Base-by-base conservation (phyloP, 2,113 vertebrate species). In the Prinia subflava region DNA sequence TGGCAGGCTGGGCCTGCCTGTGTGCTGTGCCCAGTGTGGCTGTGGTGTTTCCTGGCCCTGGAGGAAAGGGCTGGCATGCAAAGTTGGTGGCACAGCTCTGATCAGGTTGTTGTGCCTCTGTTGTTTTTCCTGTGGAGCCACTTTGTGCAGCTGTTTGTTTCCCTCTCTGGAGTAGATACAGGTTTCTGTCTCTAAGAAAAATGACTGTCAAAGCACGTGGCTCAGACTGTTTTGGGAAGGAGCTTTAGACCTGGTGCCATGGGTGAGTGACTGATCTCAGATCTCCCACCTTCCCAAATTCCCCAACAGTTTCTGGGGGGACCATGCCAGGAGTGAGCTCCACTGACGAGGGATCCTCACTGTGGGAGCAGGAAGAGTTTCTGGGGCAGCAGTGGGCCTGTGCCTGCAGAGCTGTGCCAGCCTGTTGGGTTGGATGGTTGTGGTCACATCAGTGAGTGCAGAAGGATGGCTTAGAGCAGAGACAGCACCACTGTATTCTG, bases 381-480 rank as follows among this genome's bases (percentile, higher is more conserved):
- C 21, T 0, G 0, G 46, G 12, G 42, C 44, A 42, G 83, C 1
- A 7, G 7, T 35, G 53, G 31, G 62, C 20, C 39, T 0, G 0
- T 55, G 23, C 15, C 78, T 15, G 27, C 10, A 9, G 76, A 64
- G 13, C 71, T 53, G 76, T 2, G 6, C 37, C 86, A 49, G 55
- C 46, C 35, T 17, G 22, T 3, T 10, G 56, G 18, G 8, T 41
- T 55, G 11, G 14, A 49, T 67, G 24, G 6, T 22, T 6, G 5
- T 3, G 1, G 42, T 16, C 4, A 1, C 2, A 5, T 16, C 4
- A 2, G 42, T 16, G 18, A 65, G 27, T 31, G 8, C 52, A 9
- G 33, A 70, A 42, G 64, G 30, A 25, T 57, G 68, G 42, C 39
- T 80, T 20, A 35, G 63, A 49, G 53, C 67, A 68, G 41, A 55